Evolutionary conservation across 1,140 invertebrate species (phyloP).

Genomic region (Tetraneura akinire): DNA sequence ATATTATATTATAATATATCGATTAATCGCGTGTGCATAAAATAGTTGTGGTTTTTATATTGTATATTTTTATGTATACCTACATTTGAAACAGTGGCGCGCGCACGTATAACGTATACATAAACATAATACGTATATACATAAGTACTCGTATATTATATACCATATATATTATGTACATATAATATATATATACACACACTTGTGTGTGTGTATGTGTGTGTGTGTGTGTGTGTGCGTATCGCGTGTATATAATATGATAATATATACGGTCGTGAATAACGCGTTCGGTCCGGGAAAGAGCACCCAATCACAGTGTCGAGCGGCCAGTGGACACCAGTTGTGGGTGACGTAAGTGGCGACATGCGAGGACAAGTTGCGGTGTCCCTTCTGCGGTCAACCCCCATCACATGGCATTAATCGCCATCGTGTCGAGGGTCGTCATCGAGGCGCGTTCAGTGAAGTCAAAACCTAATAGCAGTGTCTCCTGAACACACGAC

Average conservation of each 20-base stretch:
- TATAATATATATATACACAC: too few relatives aligned
- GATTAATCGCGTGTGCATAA: too few relatives aligned
- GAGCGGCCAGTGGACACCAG: slow-evolving; percentile 41
- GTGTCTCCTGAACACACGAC: slow-evolving; percentile 31
- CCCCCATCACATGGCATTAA: slow-evolving; percentile 49
- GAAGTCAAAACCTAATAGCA: slow-evolving; percentile 40
- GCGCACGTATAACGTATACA: not conserved
- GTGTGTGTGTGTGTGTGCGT: not conserved
- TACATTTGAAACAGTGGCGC: not conserved
- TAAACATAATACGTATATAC: too few relatives aligned
- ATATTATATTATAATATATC: too few relatives aligned
- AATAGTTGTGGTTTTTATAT: not conserved
- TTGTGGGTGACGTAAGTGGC: slow-evolving; percentile 41
- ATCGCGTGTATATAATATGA: not conserved
- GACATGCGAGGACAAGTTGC: slow-evolving; percentile 44
- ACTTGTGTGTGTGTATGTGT: not conserved
- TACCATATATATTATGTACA: too few relatives aligned
- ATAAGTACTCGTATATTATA: too few relatives aligned
- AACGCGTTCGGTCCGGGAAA: slow-evolving; percentile 33
- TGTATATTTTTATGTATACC: too few relatives aligned
- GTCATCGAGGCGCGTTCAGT: not conserved
- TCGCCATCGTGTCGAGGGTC: slow-evolving; percentile 49
- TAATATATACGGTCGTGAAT: not conserved
- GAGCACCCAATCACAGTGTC: slow-evolving; percentile 23
- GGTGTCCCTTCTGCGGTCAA: slow-evolving; percentile 49